Base-by-base conservation (phyloP, 2,888 invertebrate genomes). In the Brachyopa scutellaris region DNA sequence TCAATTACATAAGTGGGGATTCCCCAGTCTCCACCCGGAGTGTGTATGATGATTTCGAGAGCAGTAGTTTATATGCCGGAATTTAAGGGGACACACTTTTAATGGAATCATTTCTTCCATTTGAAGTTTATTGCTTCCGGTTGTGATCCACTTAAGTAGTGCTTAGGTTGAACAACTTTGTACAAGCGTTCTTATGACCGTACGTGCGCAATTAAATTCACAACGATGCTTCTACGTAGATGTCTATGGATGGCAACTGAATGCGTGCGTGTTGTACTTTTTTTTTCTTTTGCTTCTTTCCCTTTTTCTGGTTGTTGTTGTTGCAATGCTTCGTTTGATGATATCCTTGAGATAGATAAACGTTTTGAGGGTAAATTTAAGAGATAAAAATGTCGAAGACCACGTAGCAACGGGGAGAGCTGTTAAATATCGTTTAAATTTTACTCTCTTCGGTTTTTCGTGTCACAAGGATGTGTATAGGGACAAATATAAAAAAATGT, bases 101-200 rank as follows among this genome's bases (percentile, higher is more conserved):
- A 69, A 62, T 69, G 61, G 69, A 29, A 55, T 7, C 61, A 33
- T 69, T 77, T 42, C 45, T 36, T 36, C 26, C 76, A 45, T 77
- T 74, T 45, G 36, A 61, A 61, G 61, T 77, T 77, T 77, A 77
- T 69, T 67, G 76, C 74, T 74, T 79, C 76, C 78, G 80, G 80
- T 72, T 80, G 80, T 84, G 84, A 84, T 84, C 84, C 84, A 82
- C 84, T 74, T 85, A 85, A 82, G 78, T 73, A 76, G 70, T 73
- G 61, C 57, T 80, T 55, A 53, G 64, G 61, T 72, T 70, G 53
- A 76, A 80, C 73, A 79, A 74, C 69, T 77, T 77, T 67, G 70
- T 78, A 67, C 62, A 78, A 57, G 53, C 55, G 40, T 49, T 70
- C 72, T 78, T 70, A 70, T 70, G 62, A 21, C 19, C 64, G 57